A percentile compares a stretch with the other conserved stretches of the same genome.
These are phyloP conservation scores for Patagioenas fasciata DNA, from an alignment of 2,113 vertebrate genomes.

Conservation along the genomic window DNA sequence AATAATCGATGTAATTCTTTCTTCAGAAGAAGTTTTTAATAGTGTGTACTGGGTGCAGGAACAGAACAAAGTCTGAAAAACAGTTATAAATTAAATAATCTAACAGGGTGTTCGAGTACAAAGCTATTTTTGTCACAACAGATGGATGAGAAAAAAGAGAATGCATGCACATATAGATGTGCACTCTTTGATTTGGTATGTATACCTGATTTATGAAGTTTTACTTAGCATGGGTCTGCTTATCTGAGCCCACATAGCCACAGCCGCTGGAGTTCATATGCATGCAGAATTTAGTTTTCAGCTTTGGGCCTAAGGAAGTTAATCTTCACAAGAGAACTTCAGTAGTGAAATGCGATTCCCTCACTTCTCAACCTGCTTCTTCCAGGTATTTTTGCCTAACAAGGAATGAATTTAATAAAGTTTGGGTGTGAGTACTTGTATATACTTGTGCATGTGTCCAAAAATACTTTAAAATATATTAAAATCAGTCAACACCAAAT, in stretches of 20 bases:
- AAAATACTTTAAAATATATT: background rate
- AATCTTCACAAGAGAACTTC: background rate
- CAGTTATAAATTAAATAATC: background rate
- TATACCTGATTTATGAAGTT: background rate
- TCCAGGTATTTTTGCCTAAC: background rate
- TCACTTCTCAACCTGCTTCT: background rate
- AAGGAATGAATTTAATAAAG: background rate
- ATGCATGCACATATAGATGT: background rate
- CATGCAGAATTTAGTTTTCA: background rate
- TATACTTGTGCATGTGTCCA: background rate
- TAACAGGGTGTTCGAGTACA: background rate
- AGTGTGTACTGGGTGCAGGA: background rate
- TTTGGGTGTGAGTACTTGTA: background rate
- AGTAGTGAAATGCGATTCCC: background rate
- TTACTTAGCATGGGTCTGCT: background rate
- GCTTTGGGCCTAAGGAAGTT: background rate
- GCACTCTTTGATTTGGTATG: background rate
- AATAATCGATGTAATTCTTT: background rate
- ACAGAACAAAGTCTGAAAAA: background rate
- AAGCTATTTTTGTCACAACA: background rate
- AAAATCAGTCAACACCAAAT: background rate
- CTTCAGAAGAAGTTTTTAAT: background rate
- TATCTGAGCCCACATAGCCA: background rate
- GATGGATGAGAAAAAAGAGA: background rate
- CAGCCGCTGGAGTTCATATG: background rate